Percentiles rank a stretch among this genome's conserved stretches.
Conservation (phyloP, 2,113 vertebrate species). For the Plotosus lineatus region DNA sequence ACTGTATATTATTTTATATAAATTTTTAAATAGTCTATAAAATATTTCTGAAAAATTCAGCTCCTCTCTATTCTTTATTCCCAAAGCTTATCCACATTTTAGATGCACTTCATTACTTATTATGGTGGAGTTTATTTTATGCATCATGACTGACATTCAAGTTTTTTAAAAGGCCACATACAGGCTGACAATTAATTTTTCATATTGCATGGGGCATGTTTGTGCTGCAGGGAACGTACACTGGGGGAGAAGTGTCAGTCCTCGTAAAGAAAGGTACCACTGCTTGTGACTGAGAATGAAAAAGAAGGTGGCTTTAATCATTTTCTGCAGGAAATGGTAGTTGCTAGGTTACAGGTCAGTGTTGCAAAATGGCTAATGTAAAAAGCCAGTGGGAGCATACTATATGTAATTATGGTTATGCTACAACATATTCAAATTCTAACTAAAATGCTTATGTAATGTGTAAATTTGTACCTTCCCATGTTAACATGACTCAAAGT, state of each 20-base stretch:
- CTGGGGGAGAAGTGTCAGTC: constrained; percentile 44
- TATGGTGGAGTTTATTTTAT: constrained; percentile 2
- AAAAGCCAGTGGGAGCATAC: constrained; percentile 51
- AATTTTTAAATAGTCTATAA: neutral
- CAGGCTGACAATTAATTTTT: constrained; percentile 52
- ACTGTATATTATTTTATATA: neutral
- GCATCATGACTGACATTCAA: neutral
- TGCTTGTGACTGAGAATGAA: constrained; percentile 64
- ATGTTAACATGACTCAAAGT: neutral
- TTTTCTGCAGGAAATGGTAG: constrained; percentile 61
- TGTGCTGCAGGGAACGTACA: constrained; percentile 43
- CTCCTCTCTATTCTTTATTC: neutral
- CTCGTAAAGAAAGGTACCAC: constrained; percentile 55
- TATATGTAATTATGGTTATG: constrained; percentile 35
- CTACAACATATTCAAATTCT: neutral
- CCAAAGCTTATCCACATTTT: neutral
- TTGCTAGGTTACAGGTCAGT: constrained; percentile 79
- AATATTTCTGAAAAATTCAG: constrained; percentile 2
- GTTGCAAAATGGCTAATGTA: constrained; percentile 56
- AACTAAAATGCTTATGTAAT: constrained; percentile 1
- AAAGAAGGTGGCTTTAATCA: constrained; percentile 66
- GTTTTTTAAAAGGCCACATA: constrained; percentile 50
- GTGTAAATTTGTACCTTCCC: neutral
- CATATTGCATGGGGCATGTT: constrained; percentile 49
- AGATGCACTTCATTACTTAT: constrained; percentile 2